These are phyloP conservation scores for Triplophysa siluroides DNA, from an alignment of 2,113 vertebrate species.

Conservation along the genomic window DNA sequence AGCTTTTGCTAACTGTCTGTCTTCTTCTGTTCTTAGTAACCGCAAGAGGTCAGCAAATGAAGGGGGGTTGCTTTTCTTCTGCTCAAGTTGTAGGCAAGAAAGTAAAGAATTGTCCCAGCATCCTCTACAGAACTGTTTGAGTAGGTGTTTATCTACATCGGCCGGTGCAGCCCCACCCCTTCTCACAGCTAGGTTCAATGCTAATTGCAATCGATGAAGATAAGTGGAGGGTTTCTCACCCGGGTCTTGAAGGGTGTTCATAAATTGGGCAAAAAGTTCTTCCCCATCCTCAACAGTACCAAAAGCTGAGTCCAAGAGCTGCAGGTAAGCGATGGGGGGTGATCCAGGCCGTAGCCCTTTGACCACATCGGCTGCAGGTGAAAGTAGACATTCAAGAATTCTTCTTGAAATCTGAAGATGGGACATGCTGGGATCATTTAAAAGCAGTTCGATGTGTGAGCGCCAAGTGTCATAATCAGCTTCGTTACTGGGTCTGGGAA, in stretches of 20 bases:
- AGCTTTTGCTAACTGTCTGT: not conserved
- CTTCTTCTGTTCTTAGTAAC: slow-evolving; percentile 15
- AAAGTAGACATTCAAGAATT: slow-evolving; percentile 7
- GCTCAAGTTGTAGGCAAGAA: not conserved
- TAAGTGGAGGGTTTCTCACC: slow-evolving; percentile 38
- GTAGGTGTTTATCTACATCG: slow-evolving; percentile 1
- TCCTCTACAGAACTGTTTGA: slow-evolving; percentile 2
- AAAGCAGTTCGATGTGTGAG: slow-evolving; percentile 19
- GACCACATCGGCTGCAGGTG: not conserved
- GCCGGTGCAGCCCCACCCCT: not conserved
- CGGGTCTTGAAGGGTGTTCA: slow-evolving; percentile 23
- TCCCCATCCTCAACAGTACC: slow-evolving; percentile 31
- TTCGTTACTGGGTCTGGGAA: not conserved
- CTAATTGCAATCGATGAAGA: slow-evolving; percentile 1
- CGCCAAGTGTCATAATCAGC: slow-evolving; percentile 31
- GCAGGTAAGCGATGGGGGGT: not conserved
- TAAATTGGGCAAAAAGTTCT: slow-evolving; percentile 18
- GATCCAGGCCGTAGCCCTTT: not conserved
- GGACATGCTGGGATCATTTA: slow-evolving; percentile 18
- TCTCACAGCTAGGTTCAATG: not conserved
- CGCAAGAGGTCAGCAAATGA: not conserved
- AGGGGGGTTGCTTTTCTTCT: slow-evolving; percentile 22
- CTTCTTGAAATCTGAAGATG: not conserved
- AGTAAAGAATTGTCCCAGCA: not conserved
- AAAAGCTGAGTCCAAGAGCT: slow-evolving; percentile 31